Evolutionary conservation across 1,140 invertebrate species (phyloP), one percentile per base, ranked within the genome.

Genomic region (Sesamia nonagrioides): DNA sequence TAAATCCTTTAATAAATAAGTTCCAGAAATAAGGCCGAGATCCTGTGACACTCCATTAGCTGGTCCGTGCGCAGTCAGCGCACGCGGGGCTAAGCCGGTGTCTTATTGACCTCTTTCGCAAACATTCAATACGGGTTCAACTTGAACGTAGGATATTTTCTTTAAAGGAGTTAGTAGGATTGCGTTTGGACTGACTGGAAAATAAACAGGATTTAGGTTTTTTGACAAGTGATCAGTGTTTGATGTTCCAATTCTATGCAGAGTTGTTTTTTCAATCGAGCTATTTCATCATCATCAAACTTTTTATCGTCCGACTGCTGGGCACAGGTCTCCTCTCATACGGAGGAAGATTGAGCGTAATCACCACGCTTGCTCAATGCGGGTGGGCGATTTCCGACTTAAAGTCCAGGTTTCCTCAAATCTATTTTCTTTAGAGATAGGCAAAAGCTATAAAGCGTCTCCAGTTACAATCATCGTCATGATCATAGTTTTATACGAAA

Each of bases 91-190:
- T 63, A 63, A 63, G 60, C 60, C 60, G n/a, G 7, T 42, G 60
- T 42, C 60, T 63, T 63, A 63, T 63, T 63, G 60, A 63, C 60
- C 60, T 63, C 60, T 37, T 60, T 27, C 35, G 60, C 60, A 63
- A 63, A 63, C 37, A 63, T 40, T 63, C 60, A 42, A 63, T 63
- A 42, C 37, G 9, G 37, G 60, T 33, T 35, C 56, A 18, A 37
- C 37, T 18, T 0, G 60, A 27, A 18, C 52, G 9, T 1, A 15
- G 60, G 60, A 17, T 63, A 63, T 63, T 63, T 63, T 63, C 60
- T 63, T 63, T 63, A 40, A 21, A 63, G 17, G 60, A 35, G 37
- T 42, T 63, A 63, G 37, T 42, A 18, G 37, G 37, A 40, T 40
- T 40, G 37, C 37, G n/a, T n/a, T 40, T 37, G 60, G 35, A 42